Base-by-base conservation (phyloP, 1,140 invertebrate species). In the Calephelis nemesis region DNA sequence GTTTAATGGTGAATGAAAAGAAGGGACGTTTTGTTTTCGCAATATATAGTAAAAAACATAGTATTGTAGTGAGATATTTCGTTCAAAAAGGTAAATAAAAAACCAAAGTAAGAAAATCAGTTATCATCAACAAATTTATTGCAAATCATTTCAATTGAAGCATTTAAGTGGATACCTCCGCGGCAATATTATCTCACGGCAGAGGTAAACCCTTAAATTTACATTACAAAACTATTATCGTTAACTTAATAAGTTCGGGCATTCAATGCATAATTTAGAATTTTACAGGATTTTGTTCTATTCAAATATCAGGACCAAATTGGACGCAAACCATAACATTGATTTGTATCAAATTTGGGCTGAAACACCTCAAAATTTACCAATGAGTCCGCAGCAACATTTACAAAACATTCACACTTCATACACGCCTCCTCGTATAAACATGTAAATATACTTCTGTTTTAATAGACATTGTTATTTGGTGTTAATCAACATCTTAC, bases 61-160 rank as follows among this genome's bases (percentile, higher is more conserved):
- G 7, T 4, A 52, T 13, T 69, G 30, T 4, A 30, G 30, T 4
- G 30, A 30, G 30, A 2, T 30, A 2, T 30, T 1, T 30, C 30
- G 30, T 30, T 30, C 30, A 13, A 40, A 47, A 9, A 62, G 47
- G 40, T 66, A 65, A 65, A 48, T 64, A 63, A 72, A 62, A 64
- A 66, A 52, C 10, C 50, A 48, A 30, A 60, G 69, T 62, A 58
- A 77, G 81, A 72, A 72, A 67, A 67, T 73, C 47, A 70, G 62
- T 62, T 73, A 72, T 83, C 76, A 75, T 86, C 80, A 88, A 90
- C 85, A 88, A 83, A 80, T 87, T 88, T 88, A 90, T 85, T 90
- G 78, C 83, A 90, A 87, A 87, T 83, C 76, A 79, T 78, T 82
- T 83, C 66, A 73, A 67, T 76, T 54, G 75, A 77, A 79, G 71